A percentile compares a stretch with the other conserved stretches of the same genome.
These are phyloP conservation scores for Idaea dimidiata DNA, from an alignment of 2,888 invertebrate genomes.

Conservation along the genomic window DNA sequence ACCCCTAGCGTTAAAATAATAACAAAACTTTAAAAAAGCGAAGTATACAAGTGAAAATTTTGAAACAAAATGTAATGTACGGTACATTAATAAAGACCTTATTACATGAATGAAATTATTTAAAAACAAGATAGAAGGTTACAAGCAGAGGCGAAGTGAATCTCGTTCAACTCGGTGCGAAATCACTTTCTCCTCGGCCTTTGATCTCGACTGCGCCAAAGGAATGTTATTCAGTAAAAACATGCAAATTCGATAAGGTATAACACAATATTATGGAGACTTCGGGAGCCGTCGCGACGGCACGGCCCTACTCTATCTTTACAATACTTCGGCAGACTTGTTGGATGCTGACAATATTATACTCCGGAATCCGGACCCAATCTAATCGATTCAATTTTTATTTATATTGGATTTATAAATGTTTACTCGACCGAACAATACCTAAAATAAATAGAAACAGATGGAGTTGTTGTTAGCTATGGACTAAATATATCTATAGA, in stretches of 20 bases:
- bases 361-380: constrained; percentile 30
- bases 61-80: background rate
- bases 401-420: constrained; percentile 15
- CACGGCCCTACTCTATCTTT: constrained; percentile 34
- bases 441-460: no score
- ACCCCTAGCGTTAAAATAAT: background rate
- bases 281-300: constrained; percentile 48
- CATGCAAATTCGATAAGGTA: constrained; percentile 81
- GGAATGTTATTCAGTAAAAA: constrained; percentile 81
- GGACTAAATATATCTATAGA: no score
- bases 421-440: background rate
- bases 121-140: constrained; percentile 62
- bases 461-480: no score
- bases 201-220: constrained; percentile 78
- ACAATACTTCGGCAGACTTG: constrained; percentile 46
- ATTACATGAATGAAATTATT: constrained; percentile 73
- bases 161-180: constrained; percentile 80
- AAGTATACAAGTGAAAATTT: background rate
- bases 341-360: constrained; percentile 58
- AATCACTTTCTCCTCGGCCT: constrained; percentile 78
- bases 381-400: constrained; percentile 21
- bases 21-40: background rate
- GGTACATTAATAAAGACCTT: constrained; percentile 72
- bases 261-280: constrained; percentile 77
- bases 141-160: constrained; percentile 61